Evolutionary conservation across 2,888 invertebrate species (phyloP).

Genomic region (Ochropleura plecta): DNA sequence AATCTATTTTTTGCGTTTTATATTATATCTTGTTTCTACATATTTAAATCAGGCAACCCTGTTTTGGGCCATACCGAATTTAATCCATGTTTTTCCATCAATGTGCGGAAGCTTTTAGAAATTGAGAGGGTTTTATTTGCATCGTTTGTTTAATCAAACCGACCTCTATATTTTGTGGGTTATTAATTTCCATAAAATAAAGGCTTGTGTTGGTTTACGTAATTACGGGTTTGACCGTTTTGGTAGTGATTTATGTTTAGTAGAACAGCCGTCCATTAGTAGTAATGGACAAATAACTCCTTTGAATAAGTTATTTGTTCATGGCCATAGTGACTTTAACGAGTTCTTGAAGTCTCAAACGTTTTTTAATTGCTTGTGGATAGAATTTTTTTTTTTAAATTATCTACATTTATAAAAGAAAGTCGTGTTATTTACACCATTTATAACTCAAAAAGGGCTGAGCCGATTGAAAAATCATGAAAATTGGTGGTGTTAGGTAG

Average conservation of each 20-base stretch:
- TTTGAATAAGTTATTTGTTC: too few species aligned
- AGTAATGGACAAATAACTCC: neutral
- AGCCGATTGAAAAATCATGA: too few species aligned
- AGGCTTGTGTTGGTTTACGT: conserved; percentile 35
- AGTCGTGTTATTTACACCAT: too few species aligned
- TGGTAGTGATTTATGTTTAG: conserved; percentile 2
- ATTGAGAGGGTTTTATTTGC: conserved; percentile 53
- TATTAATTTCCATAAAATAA: conserved; percentile 53
- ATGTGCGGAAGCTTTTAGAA: conserved; percentile 31
- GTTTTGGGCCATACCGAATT: conserved; percentile 2
- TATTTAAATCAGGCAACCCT: conserved; percentile 13
- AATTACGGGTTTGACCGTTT: conserved; percentile 27
- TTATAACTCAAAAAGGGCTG: too few species aligned
- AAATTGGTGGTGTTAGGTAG: too few species aligned
- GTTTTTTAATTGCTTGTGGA: too few species aligned
- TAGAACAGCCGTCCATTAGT: conserved; percentile 5
- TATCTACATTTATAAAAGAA: too few species aligned
- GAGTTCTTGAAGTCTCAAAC: too few species aligned
- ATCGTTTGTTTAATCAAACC: conserved; percentile 58
- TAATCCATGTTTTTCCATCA: conserved; percentile 44
- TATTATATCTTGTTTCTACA: neutral
- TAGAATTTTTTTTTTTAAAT: too few species aligned
- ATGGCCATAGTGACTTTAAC: neutral
- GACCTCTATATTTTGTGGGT: conserved; percentile 45
- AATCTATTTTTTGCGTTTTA: neutral